These are phyloP conservation scores for Tribolium madens DNA, from an alignment of 1,140 invertebrate species.

Conservation along the genomic window DNA sequence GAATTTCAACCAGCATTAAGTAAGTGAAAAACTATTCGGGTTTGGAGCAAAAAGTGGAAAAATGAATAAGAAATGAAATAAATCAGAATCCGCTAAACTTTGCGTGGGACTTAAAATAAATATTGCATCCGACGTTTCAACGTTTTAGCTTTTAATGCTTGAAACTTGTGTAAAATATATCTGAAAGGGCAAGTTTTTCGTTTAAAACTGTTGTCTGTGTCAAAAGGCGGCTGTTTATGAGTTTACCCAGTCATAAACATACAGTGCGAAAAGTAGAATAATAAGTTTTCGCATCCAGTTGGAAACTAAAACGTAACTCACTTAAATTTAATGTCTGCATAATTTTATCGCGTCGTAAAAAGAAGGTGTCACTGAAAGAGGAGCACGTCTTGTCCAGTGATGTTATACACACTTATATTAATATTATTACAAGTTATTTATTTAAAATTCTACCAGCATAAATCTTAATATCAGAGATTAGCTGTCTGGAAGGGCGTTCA, in stretches of 20 bases:
- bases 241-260: constrained; percentile 33
- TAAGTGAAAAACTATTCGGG: neutral
- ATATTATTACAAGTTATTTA: constrained; percentile 35
- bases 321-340: constrained; percentile 36
- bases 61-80: neutral
- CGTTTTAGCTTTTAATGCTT: constrained; percentile 25
- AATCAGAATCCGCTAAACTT: neutral
- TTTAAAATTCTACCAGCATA: constrained; percentile 41
- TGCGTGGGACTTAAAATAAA: neutral
- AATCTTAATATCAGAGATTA: constrained; percentile 47
- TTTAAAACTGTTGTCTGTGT: constrained; percentile 29
- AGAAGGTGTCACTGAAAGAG: neutral
- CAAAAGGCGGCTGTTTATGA: constrained; percentile 30
- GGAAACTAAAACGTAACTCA: constrained; percentile 29
- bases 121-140: neutral
- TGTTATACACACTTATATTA: constrained; percentile 12
- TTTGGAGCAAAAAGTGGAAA: neutral
- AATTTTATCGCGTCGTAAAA: constrained; percentile 20
- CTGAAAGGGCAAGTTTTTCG: constrained; percentile 14
- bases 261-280: constrained; percentile 25
- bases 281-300: constrained; percentile 27
- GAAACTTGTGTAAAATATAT: constrained; percentile 18
- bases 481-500: constrained; percentile 42
- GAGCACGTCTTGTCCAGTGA: neutral
- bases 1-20: neutral